phyloP scores from a whole-genome alignment of 92 coral and sea anemone genomes.

The Chrysogorgia sp. region DNA sequence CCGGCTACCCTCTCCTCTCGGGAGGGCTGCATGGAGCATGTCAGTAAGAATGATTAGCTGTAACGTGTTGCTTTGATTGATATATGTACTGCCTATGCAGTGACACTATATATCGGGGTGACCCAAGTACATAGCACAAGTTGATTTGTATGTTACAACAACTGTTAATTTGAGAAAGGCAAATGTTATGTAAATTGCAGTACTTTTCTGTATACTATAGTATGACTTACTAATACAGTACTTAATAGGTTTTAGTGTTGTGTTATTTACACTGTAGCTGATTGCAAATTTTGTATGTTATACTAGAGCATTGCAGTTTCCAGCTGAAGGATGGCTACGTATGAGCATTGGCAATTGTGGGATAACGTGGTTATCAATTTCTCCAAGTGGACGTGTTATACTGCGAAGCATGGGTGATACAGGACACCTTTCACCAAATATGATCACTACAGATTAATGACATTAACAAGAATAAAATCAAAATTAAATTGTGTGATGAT shows the following conservation, averaged over 20 bases:
- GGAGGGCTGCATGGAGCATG: too few relatives aligned
- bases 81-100: too few relatives aligned
- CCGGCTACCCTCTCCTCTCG: too few relatives aligned
- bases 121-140: too few relatives aligned
- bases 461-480: neutral
- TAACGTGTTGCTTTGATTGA: too few relatives aligned
- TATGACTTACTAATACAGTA: neutral
- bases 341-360: constrained; percentile 94
- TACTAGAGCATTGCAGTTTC: constrained; percentile 89
- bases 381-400: constrained; percentile 85
- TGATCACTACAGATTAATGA: constrained; percentile 34
- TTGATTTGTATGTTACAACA: too few relatives aligned
- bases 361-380: constrained; percentile 83
- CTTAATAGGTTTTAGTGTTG: neutral
- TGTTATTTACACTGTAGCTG: neutral
- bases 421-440: constrained; percentile 81
- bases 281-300: neutral
- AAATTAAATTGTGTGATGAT: neutral
- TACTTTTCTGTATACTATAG: too few relatives aligned
- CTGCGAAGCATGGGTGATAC: constrained; percentile 81
- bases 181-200: too few relatives aligned
- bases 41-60: too few relatives aligned
- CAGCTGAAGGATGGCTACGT: constrained; percentile 98
- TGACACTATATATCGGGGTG: too few relatives aligned
- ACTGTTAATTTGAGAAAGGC: too few relatives aligned